Base-by-base conservation (phyloP, 2,797 vertebrate genomes). In the Triplophysa bombifrons region DNA sequence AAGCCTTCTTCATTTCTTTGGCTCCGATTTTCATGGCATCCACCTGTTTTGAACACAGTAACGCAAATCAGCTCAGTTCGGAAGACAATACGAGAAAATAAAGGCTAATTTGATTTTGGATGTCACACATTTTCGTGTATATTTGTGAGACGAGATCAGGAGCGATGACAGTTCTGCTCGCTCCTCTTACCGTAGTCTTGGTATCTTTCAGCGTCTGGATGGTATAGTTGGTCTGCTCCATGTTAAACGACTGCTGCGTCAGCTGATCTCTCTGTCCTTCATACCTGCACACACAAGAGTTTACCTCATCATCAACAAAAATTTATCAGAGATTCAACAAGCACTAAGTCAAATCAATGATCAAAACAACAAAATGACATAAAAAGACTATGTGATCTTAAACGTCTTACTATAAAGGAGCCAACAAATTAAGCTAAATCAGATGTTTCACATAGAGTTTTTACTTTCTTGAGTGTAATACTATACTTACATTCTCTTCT, bases 1-100 rank as follows among this genome's bases (percentile, higher is more conserved):
- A 99, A 0, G 98, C 98, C 85, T 96, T 97, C 90, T 99, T 99
- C 98, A 99, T 99, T 90, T 99, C 98, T 90, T 99, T 99, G 68
- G 96, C 96, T 55, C 98, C 98, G 17, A 93, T 63, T 89, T 98
- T 97, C 98, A 99, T 99, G 85, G 98, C 98, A 73, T 99, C 98
- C 60, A 99, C 98, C 98, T 99, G 83, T 63, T 34, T 44, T 25
- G 41, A 64, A 74, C 30, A 58, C 34, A 34, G 30, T 19, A 61
- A 61, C 7, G 19, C 61, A 38, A 11, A 64, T 38, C 19, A n/a
- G 8, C 19, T 64, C 11, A 0, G 17, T 64, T 14, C 27, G 19
- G 5, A 38, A 7, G 16, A 5, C 11, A 11, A 41, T 41, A 41
- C 2, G 25, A 6, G 0, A 30, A 63, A 30, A 34, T 17, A 13